A percentile compares a stretch with the other conserved stretches of the same genome.
phyloP scores from a whole-genome alignment of 1,140 invertebrate genomes.

The Metaphire vulgaris region DNA sequence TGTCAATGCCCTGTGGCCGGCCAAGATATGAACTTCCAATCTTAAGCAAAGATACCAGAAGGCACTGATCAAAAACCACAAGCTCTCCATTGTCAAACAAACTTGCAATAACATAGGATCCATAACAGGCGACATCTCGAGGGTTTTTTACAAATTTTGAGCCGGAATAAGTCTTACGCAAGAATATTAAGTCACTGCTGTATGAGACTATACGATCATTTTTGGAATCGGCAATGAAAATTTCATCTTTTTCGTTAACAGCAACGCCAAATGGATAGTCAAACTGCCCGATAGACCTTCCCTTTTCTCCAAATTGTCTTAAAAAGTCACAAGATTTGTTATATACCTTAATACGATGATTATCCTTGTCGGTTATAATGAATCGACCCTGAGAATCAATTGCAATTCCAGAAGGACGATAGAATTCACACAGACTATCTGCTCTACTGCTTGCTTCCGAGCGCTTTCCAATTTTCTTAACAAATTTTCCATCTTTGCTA shows the following conservation, averaged over 20 bases:
- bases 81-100: background rate
- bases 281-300: background rate
- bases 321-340: background rate
- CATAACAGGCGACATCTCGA: background rate
- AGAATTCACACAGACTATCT: background rate
- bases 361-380: background rate
- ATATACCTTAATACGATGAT: background rate
- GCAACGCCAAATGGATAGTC: background rate
- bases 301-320: background rate
- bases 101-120: background rate
- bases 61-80: background rate
- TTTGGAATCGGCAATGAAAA: background rate
- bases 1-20: background rate
- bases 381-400: background rate
- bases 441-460: background rate
- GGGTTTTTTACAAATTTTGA: background rate
- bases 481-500: background rate
- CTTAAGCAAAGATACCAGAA: no score
- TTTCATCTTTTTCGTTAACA: background rate
- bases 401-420: background rate
- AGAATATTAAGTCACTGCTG: background rate
- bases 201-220: background rate
- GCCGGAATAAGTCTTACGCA: background rate
- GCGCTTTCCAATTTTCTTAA: background rate
- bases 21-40: no score